These are phyloP conservation scores for Ginglymostoma cirratum DNA, from an alignment of 2,113 vertebrate genomes.

Conservation along the genomic window DNA sequence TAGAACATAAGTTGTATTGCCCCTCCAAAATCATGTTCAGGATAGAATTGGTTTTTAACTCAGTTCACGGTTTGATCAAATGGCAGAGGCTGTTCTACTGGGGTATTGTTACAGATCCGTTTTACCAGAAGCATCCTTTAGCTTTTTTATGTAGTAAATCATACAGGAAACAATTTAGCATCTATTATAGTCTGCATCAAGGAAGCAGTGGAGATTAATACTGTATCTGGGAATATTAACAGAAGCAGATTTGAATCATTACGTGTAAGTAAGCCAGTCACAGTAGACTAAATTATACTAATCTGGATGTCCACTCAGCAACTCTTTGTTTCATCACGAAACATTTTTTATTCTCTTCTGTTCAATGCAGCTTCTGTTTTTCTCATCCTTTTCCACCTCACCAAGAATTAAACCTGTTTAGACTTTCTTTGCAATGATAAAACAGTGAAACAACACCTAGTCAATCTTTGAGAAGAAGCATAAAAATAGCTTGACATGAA, in stretches of 20 bases:
- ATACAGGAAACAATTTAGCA: slow-evolving; percentile 11
- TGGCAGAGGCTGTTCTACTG: not conserved
- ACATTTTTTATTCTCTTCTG: slow-evolving; percentile 12
- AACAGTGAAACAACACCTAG: not conserved
- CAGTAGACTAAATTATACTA: slow-evolving; percentile 20
- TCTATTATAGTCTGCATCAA: not conserved
- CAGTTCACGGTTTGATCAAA: not conserved
- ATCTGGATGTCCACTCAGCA: not conserved
- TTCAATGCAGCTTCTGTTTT: slow-evolving; percentile 17
- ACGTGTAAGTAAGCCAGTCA: slow-evolving; percentile 24
- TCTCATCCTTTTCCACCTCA: not conserved
- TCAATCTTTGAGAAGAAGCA: not conserved
- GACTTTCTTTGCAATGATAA: not conserved
- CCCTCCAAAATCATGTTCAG: not conserved
- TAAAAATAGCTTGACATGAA: not conserved
- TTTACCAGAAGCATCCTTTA: not conserved
- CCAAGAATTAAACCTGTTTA: not conserved
- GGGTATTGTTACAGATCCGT: not conserved
- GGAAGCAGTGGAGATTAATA: slow-evolving; percentile 22
- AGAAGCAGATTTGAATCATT: slow-evolving; percentile 15
- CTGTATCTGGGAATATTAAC: slow-evolving; percentile 21
- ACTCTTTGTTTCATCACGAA: not conserved
- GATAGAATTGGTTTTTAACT: not conserved
- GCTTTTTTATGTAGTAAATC: not conserved
- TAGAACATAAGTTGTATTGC: not conserved